Conservation (phyloP, 1,140 invertebrate species). For the Pogonus chalceus region DNA sequence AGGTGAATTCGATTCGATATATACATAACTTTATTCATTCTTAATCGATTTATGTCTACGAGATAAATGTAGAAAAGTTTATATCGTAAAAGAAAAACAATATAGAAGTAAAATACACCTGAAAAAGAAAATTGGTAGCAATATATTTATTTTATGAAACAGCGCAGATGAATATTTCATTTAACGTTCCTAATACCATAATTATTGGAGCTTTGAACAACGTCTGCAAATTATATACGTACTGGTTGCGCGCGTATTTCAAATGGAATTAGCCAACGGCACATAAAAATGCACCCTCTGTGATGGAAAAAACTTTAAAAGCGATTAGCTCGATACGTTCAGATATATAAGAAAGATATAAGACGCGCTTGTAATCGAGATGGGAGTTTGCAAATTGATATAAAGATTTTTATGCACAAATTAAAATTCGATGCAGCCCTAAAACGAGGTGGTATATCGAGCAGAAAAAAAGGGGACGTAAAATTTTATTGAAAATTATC, state of each 20-base stretch:
- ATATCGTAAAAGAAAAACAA: too few species aligned
- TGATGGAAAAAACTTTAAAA: background rate
- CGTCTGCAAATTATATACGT: too few species aligned
- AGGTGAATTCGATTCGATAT: too few species aligned
- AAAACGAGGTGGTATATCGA: background rate
- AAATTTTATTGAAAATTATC: conserved; percentile 1
- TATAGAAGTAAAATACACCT: too few species aligned
- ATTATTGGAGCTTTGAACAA: too few species aligned
- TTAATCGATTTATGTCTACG: too few species aligned
- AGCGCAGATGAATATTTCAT: too few species aligned
- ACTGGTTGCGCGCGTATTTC: background rate
- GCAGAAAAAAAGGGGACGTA: background rate
- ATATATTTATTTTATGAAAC: too few species aligned
- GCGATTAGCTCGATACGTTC: background rate
- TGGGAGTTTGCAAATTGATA: background rate
- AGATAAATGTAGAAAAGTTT: too few species aligned
- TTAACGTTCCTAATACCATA: too few species aligned
- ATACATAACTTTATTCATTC: too few species aligned
- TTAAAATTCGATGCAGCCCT: conserved; percentile 3
- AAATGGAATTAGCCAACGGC: background rate
- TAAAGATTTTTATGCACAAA: conserved; percentile 2
- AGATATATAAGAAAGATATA: background rate
- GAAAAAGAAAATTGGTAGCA: too few species aligned
- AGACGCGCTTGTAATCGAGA: background rate
- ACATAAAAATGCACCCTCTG: conserved; percentile 1